Conservation (phyloP, 1,140 invertebrate genomes). For the Lysiphlebus fabarum region DNA sequence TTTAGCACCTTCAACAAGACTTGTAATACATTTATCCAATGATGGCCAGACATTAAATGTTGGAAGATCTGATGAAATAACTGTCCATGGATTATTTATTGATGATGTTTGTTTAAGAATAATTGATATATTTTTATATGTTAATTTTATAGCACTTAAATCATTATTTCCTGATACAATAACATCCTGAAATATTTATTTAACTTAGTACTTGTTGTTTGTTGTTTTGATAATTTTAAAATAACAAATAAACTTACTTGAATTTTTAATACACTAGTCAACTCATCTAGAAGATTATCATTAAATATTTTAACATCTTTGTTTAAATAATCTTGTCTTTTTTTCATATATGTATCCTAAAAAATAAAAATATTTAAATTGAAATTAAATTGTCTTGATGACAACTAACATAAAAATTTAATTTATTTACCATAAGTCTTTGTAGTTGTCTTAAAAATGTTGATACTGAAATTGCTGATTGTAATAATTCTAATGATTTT, state of each 20-base stretch:
- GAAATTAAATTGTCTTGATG: conserved; percentile 5
- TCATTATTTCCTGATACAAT: conserved; percentile 34
- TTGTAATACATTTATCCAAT: conserved; percentile 30
- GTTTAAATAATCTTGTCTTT: conserved; percentile 3
- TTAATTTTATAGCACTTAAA: conserved; percentile 34
- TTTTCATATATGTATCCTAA: conserved; percentile 18
- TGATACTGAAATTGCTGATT: conserved; percentile 26
- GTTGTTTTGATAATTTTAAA: conserved; percentile 6
- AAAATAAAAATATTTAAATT: conserved; percentile 12
- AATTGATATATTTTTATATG: conserved; percentile 30
- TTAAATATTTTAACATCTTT: background rate
- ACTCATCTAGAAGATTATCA: conserved; percentile 30
- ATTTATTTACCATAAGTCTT: conserved; percentile 32
- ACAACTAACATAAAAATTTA: conserved; percentile 10
- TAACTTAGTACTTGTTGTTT: conserved; percentile 21
- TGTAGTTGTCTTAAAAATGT: conserved; percentile 36
- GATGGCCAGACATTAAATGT: conserved; percentile 28
- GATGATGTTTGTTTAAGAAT: conserved; percentile 27
- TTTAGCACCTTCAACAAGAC: conserved; percentile 32
- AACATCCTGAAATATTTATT: conserved; percentile 21
- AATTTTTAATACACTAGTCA: conserved; percentile 28
- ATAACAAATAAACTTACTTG: conserved; percentile 28
- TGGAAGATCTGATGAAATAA: conserved; percentile 44
- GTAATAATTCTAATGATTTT: conserved; percentile 26
- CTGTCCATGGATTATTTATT: conserved; percentile 35